A percentile compares a stretch with the other conserved stretches of the same genome.
These are phyloP conservation scores for Prolemur simus DNA, from an alignment of 2,113 vertebrate genomes.

Conservation along the genomic window DNA sequence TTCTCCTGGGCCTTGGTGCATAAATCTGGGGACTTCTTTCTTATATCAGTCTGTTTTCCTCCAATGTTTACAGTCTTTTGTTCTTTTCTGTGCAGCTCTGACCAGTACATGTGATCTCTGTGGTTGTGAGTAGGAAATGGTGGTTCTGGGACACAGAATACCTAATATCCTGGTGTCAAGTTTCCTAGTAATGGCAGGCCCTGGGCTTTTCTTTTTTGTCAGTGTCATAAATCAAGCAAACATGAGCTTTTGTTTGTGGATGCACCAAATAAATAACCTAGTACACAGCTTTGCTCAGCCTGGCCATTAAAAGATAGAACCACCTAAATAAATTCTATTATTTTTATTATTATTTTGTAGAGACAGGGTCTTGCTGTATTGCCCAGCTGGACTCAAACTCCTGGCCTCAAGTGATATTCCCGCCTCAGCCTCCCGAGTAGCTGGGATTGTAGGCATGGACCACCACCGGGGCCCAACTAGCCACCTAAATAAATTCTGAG, in stretches of 20 bases:
- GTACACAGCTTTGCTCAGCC: not conserved
- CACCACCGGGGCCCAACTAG: no score
- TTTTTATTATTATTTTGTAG: no score
- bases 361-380: no score
- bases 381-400: no score
- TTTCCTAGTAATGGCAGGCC: not conserved
- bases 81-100: not conserved
- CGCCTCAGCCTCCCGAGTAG: no score
- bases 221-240: not conserved
- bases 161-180: not conserved
- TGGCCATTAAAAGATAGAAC: not conserved
- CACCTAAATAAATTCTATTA: not conserved
- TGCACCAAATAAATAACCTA: not conserved
- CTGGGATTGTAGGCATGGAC: no score
- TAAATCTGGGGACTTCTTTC: not conserved
- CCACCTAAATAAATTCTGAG: not conserved
- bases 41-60: not conserved
- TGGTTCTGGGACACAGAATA: not conserved
- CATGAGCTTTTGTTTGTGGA: not conserved
- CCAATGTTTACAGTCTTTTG: not conserved
- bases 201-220: not conserved
- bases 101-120: not conserved
- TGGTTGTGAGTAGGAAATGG: not conserved
- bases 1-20: not conserved
- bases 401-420: no score